Conservation (phyloP, 2,797 vertebrate genomes). For the Stomatorhinus walkeri region DNA sequence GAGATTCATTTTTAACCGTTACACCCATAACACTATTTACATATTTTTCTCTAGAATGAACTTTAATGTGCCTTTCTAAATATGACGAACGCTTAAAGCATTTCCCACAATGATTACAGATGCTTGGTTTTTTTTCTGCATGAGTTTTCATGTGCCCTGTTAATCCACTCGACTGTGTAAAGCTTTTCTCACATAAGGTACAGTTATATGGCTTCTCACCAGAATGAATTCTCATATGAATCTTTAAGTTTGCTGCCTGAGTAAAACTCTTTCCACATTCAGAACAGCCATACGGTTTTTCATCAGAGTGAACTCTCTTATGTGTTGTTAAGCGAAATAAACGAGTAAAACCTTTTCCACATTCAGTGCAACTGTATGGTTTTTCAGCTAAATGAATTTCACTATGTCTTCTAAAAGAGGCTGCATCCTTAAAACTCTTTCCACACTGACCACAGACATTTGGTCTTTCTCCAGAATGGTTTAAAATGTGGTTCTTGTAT, state of each 20-base stretch:
- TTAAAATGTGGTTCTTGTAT: constrained; percentile 19
- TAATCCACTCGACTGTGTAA: constrained; percentile 41
- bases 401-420: not conserved
- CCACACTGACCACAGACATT: constrained; percentile 50
- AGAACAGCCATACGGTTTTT: constrained; percentile 38
- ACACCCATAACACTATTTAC: constrained; percentile 19
- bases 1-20: not conserved
- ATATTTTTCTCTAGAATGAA: constrained; percentile 38
- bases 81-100: constrained; percentile 41
- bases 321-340: constrained; percentile 32
- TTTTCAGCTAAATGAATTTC: constrained; percentile 32
- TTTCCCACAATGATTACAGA: constrained; percentile 36
- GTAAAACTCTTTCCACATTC: constrained; percentile 42
- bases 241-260: constrained; percentile 38
- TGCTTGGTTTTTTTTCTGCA: constrained; percentile 41
- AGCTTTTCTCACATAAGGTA: constrained; percentile 37
- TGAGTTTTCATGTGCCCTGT: constrained; percentile 41
- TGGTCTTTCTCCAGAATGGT: constrained; percentile 49
- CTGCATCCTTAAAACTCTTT: not conserved
- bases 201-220: constrained; percentile 55
- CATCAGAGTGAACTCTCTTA: constrained; percentile 42
- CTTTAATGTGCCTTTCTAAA: constrained; percentile 39
- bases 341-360: not conserved
- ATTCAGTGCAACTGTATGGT: constrained; percentile 10
- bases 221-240: constrained; percentile 48